A percentile compares a stretch with the other conserved stretches of the same genome.
These are phyloP conservation scores for Gari tellinella DNA, from an alignment of 2,888 invertebrate genomes.

Conservation along the genomic window DNA sequence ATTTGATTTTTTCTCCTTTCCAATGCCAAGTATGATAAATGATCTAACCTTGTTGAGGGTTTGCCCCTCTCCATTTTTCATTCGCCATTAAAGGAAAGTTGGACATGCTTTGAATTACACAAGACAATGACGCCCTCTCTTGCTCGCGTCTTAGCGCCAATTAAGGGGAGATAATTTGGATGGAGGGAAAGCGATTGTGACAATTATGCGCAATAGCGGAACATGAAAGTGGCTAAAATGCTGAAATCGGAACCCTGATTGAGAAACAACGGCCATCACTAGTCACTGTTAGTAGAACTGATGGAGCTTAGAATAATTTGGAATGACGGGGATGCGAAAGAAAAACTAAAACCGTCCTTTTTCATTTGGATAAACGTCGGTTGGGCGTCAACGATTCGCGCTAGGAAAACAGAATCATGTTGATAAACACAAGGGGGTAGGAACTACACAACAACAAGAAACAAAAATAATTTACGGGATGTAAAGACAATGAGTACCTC, in stretches of 20 bases:
- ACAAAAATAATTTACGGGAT: neutral
- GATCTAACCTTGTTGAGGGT: conserved; percentile 44
- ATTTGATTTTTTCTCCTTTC: conserved; percentile 5
- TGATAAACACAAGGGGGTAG: neutral
- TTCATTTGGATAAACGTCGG: too few species aligned
- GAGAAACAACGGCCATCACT: conserved; percentile 11
- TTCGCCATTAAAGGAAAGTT: conserved; percentile 55
- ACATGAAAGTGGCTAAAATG: conserved; percentile 7
- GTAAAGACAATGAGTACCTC: too few species aligned
- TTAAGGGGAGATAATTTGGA: conserved; percentile 31
- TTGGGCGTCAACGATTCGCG: neutral
- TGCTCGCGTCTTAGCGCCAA: conserved; percentile 24
- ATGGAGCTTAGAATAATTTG: conserved; percentile 44
- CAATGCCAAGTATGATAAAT: conserved; percentile 24
- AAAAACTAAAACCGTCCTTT: conserved; percentile 42
- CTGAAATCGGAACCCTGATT: conserved; percentile 12
- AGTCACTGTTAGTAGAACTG: conserved; percentile 20
- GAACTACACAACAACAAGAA: neutral
- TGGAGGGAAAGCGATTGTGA: conserved; percentile 31
- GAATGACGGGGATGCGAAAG: conserved; percentile 44
- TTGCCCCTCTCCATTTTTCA: conserved; percentile 57
- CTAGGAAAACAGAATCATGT: conserved; percentile 15
- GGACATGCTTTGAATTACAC: conserved; percentile 52
- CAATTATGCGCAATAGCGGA: conserved; percentile 52
- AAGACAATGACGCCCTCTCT: conserved; percentile 46